Evolutionary conservation across 2,113 vertebrate species (phyloP).

Genomic region (Ciconia boyciana): DNA sequence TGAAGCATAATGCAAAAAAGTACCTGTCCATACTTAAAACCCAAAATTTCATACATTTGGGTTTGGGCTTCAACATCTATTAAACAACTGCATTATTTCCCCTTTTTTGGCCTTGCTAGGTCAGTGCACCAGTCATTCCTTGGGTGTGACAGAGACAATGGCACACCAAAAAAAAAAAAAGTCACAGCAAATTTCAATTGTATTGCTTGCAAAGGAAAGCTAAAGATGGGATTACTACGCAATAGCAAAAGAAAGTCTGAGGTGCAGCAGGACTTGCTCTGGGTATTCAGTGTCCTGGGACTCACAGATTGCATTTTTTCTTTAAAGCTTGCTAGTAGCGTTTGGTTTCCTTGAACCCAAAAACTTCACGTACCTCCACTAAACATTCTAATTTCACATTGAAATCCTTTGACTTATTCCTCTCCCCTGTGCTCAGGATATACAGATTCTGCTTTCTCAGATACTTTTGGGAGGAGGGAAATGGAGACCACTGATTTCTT

Average conservation of each 20-base stretch:
- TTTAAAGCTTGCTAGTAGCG: not conserved
- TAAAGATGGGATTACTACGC: not conserved
- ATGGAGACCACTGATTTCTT: not conserved
- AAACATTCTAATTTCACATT: not conserved
- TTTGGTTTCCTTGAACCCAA: not conserved
- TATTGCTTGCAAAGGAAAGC: not conserved
- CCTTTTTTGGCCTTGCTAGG: not conserved
- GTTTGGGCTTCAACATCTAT: not conserved
- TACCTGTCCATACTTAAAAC: slow-evolving; percentile 25
- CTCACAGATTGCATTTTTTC: not conserved
- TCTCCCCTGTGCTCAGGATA: not conserved
- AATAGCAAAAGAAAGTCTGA: not conserved
- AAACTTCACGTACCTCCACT: not conserved
- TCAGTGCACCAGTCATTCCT: not conserved
- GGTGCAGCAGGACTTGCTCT: not conserved
- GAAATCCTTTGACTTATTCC: not conserved
- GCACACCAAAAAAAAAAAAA: not conserved
- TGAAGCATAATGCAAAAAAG: slow-evolving; percentile 52
- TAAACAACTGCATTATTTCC: not conserved
- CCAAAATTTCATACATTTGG: not conserved
- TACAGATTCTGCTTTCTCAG: not conserved
- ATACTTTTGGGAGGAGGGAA: not conserved
- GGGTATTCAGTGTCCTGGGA: not conserved
- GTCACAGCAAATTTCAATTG: not conserved
- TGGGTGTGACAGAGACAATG: not conserved